A percentile compares a stretch with the other conserved stretches of the same genome.
Evolutionary conservation across 2,888 invertebrate species (phyloP).

Genomic region (Malthinus flaveolus): DNA sequence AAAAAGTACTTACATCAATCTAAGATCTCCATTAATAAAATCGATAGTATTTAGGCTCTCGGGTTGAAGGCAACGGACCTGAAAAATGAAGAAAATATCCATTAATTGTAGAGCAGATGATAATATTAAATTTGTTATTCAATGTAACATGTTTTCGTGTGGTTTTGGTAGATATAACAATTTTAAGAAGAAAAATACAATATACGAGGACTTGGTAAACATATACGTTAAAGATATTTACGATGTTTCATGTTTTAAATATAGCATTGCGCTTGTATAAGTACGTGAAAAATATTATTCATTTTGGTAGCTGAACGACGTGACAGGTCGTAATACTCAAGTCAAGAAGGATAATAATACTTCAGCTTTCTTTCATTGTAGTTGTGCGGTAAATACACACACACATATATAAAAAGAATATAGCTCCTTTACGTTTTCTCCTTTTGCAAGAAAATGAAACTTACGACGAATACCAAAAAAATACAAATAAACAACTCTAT

Average conservation of each 20-base stretch:
- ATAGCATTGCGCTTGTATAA: slow-evolving; percentile 11
- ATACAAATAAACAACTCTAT: slow-evolving; percentile 26
- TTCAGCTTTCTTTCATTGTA: slow-evolving; percentile 10
- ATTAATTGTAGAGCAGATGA: too few species aligned
- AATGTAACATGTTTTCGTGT: too few species aligned
- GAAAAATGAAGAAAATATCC: too few species aligned
- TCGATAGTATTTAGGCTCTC: too few species aligned
- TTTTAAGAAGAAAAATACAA: too few species aligned
- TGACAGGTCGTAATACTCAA: slow-evolving; percentile 18
- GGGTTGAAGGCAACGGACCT: too few species aligned
- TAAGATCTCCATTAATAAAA: too few species aligned
- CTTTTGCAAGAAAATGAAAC: slow-evolving; percentile 14
- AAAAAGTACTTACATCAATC: too few species aligned
- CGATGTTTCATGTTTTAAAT: slow-evolving; percentile 14
- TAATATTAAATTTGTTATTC: too few species aligned
- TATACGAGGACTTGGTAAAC: too few species aligned
- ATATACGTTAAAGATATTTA: slow-evolving; percentile 1
- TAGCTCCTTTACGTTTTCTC: slow-evolving; percentile 8
- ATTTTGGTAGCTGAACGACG: slow-evolving; percentile 18
- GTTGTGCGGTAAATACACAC: slow-evolving; percentile 1
- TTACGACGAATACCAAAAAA: slow-evolving; percentile 11
- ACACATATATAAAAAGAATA: slow-evolving; percentile 18
- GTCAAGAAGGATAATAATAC: slow-evolving; percentile 16
- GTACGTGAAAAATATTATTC: slow-evolving; percentile 21
- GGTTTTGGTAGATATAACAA: too few species aligned